Percentiles rank a stretch among this genome's conserved stretches.
Conservation (phyloP, 53 echinoderm and acorn worm species). For the Apostichopus leukothele region DNA sequence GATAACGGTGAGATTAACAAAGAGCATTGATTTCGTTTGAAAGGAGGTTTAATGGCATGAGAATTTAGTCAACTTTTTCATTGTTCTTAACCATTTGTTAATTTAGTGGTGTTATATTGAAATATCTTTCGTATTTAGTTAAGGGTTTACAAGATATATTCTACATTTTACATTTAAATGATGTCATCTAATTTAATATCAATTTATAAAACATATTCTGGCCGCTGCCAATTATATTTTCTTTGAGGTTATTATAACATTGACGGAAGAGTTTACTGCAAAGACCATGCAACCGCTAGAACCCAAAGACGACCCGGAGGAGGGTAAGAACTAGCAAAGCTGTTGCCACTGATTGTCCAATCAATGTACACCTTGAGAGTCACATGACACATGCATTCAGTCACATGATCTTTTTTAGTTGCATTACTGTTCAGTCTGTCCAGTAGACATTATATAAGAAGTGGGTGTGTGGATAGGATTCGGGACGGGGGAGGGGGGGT, state of each 20-base stretch:
- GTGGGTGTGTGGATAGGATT: too few species aligned
- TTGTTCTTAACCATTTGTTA: too few species aligned
- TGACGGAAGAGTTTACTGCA: conserved; percentile 64
- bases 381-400: conserved; percentile 6
- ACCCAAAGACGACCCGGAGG: conserved; percentile 29
- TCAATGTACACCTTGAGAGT: conserved; percentile 1
- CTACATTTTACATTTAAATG: not conserved
- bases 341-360: not conserved
- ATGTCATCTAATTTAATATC: not conserved
- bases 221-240: conserved; percentile 23
- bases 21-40: too few species aligned
- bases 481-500: too few species aligned
- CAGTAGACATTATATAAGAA: too few species aligned
- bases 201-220: not conserved
- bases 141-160: not conserved
- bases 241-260: conserved; percentile 70
- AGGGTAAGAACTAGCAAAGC: conserved; percentile 29
- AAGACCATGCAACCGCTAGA: conserved; percentile 56
- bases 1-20: too few species aligned
- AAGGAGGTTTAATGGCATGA: too few species aligned
- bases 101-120: too few species aligned
- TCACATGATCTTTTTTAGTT: not conserved
- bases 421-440: too few species aligned
- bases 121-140: too few species aligned
- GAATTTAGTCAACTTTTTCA: not conserved